Evolutionary conservation across 2,797 vertebrate species (phyloP).

Genomic region (Ispidina picta): DNA sequence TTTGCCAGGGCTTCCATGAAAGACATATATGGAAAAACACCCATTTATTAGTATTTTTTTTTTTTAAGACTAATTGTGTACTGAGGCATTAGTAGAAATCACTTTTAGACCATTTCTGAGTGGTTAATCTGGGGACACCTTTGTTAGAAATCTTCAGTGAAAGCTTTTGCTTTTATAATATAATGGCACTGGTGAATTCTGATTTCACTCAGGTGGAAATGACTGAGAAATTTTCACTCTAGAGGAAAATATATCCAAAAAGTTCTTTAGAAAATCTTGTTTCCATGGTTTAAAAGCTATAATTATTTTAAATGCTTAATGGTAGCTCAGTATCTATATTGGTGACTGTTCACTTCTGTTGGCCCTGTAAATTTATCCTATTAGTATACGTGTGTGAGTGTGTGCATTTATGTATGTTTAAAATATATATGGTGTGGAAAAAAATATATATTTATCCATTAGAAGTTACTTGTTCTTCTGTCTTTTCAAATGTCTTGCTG

Average conservation of each 20-base stretch:
- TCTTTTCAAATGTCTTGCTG: background rate
- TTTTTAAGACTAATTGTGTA: background rate
- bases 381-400: background rate
- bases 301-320: constrained; percentile 60
- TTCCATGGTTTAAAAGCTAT: constrained; percentile 35
- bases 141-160: background rate
- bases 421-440: constrained; percentile 3
- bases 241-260: background rate
- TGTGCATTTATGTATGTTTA: constrained; percentile 7
- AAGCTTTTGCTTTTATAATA: background rate
- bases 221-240: background rate
- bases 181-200: background rate
- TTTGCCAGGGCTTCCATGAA: background rate
- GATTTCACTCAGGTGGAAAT: background rate
- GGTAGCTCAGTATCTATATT: background rate
- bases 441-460: constrained; percentile 37
- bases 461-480: constrained; percentile 19
- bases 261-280: background rate
- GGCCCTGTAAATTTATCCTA: background rate
- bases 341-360: constrained; percentile 5
- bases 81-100: background rate
- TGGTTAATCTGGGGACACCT: background rate
- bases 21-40: background rate
- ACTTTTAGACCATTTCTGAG: background rate
- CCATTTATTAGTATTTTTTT: background rate